Evolutionary conservation across 2,797 vertebrate genomes (phyloP), one percentile per base, ranked within the genome.

Genomic region (Gadopsis bispinosus): DNA sequence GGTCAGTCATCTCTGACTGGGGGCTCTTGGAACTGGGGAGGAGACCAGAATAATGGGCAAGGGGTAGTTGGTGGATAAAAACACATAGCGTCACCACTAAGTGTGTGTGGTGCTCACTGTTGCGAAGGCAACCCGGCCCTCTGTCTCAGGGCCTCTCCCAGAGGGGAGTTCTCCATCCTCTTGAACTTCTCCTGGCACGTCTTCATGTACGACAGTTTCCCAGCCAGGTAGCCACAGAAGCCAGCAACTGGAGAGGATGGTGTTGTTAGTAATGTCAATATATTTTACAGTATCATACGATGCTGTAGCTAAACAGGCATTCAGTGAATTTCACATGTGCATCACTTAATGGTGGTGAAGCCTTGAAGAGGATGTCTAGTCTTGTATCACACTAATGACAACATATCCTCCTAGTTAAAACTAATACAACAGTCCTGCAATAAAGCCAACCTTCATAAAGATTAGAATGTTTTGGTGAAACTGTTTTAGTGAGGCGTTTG

Each of bases 151-250:
- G 92, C 93, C 67, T 98, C 96, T 92, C 95, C 97, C 68, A 98
- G 89, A 16, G 96, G 96, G 0, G 97, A 99, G 91, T 97, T 96
- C 80, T 97, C 95, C 76, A 99, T 89, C 62, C 84, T 96, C 92
- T 93, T 95, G 81, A 99, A 97, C 91, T 98, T 99, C 87, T 98
- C 96, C 45, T 95, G 95, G 89, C 97, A 99, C 4, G 87, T 92
- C 75, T 95, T 96, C 92, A 97, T 92, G 62, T 99, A 99, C 0
- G 97, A 98, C 70, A 98, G 70, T 86, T 97, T 98, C 65, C 98
- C 98, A 63, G 89, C 94, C 77, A 98, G 10, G 90, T 95, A 98
- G 61, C 97, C 94, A 88, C 80, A 94, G 26, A 93, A 54, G 35
- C 92, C 92, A 33, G 92, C 93, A 77, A 94, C 94, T 95, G 83